phyloP scores from a whole-genome alignment of 2,797 vertebrate genomes.

The Ceryle rudis region DNA sequence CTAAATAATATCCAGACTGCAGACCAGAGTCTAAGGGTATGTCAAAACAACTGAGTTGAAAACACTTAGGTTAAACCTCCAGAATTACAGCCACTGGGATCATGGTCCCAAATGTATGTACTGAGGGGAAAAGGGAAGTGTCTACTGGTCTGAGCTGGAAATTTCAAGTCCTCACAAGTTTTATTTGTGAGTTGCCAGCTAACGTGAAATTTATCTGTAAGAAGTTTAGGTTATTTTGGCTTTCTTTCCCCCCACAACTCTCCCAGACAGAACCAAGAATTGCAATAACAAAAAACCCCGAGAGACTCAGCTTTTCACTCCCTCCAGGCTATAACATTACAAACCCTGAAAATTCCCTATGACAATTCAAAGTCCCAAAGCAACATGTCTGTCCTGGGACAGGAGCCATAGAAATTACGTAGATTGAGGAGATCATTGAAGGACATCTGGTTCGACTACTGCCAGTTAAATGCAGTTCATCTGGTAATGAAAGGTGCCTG shows the following conservation, averaged over 20 bases:
- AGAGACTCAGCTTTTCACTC: background rate
- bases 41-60: background rate
- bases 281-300: background rate
- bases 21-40: background rate
- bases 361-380: background rate
- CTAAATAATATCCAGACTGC: background rate
- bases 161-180: background rate
- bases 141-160: background rate
- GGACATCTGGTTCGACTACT: background rate
- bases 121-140: background rate
- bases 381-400: background rate
- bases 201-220: background rate
- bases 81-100: background rate
- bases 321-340: background rate
- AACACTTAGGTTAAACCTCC: background rate
- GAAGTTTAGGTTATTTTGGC: background rate
- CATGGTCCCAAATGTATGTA: background rate
- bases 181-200: background rate
- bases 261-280: background rate
- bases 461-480: background rate
- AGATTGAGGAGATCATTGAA: fast-evolving
- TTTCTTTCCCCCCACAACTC: fast-evolving
- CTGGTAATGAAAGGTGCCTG: background rate
- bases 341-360: background rate
- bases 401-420: background rate